These are phyloP conservation scores for Acheta domesticus DNA, from an alignment of 2,888 invertebrate genomes.

Conservation along the genomic window DNA sequence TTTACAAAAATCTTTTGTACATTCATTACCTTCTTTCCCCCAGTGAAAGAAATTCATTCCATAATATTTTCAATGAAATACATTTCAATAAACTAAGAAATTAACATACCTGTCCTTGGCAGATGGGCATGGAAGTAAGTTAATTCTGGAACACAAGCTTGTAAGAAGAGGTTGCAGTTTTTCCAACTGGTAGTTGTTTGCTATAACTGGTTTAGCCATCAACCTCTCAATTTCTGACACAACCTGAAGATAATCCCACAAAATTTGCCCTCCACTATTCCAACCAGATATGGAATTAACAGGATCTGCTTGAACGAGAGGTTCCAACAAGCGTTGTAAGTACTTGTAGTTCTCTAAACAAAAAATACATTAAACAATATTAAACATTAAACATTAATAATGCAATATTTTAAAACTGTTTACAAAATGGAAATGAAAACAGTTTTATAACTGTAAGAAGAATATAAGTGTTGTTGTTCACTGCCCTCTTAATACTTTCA, in stretches of 20 bases:
- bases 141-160: conserved; percentile 52
- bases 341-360: conserved; percentile 63
- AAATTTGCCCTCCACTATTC: conserved; percentile 67
- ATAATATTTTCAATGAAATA: no score
- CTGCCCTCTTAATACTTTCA: no score
- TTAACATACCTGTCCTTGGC: conserved; percentile 52
- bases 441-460: no score
- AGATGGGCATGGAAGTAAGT: conserved; percentile 50
- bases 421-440: no score
- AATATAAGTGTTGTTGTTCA: no score
- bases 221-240: conserved; percentile 49
- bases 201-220: conserved; percentile 42
- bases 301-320: conserved; percentile 55
- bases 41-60: no score
- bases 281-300: conserved; percentile 64
- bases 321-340: conserved; percentile 58
- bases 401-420: neutral
- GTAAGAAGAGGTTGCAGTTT: conserved; percentile 52
- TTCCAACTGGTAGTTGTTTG: conserved; percentile 50
- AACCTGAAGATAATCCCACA: conserved; percentile 68
- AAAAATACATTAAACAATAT: conserved; percentile 23
- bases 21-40: no score
- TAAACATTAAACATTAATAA: conserved; percentile 18
- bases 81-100: no score
- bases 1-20: no score